These are phyloP conservation scores for Heliconius cydno DNA, from an alignment of 2,888 invertebrate genomes.

Conservation along the genomic window DNA sequence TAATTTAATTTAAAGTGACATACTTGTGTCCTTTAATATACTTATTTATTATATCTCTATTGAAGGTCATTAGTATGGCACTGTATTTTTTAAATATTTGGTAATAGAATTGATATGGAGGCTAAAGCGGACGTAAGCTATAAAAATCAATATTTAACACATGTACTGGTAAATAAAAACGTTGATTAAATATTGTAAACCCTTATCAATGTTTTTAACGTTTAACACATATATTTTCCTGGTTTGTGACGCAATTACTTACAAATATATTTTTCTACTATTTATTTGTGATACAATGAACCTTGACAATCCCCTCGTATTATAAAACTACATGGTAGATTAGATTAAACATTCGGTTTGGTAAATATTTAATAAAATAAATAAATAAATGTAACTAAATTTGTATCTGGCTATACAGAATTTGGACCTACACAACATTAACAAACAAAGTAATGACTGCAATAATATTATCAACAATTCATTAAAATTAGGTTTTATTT, in stretches of 20 bases:
- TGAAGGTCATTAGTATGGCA: neutral
- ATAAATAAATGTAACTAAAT: neutral
- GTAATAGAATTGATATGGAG: neutral
- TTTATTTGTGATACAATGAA: neutral
- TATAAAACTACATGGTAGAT: neutral
- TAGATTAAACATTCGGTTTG: neutral
- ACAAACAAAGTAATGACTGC: neutral
- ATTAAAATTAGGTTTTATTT: no score
- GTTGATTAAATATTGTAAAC: neutral
- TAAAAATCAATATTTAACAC: slow-evolving; percentile 1
- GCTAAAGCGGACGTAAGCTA: neutral
- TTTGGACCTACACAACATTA: neutral
- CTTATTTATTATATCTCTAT: neutral
- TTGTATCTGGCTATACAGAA: neutral
- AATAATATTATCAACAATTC: neutral
- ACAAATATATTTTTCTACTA: neutral
- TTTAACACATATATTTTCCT: neutral
- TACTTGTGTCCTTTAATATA: neutral
- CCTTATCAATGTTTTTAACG: slow-evolving; percentile 1
- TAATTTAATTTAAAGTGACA: no score
- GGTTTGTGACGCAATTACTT: neutral
- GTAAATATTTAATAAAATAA: neutral
- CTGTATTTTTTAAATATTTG: neutral
- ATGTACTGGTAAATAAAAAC: neutral
- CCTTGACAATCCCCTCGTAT: slow-evolving; percentile 4